These are phyloP conservation scores for Beaufortia kweichowensis DNA, from an alignment of 2,113 vertebrate genomes.

Conservation along the genomic window DNA sequence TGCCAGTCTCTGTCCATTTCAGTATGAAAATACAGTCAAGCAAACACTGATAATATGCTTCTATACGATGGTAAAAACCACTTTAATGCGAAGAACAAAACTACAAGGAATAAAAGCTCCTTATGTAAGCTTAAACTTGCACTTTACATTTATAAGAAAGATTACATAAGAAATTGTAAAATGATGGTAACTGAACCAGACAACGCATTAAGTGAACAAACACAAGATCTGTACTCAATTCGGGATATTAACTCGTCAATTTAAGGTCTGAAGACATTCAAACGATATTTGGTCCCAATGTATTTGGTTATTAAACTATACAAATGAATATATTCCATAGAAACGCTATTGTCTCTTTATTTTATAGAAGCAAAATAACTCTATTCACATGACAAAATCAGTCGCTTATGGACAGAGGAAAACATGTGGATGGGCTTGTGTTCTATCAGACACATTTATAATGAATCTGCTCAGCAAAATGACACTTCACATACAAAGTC, in stretches of 20 bases:
- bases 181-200: not conserved
- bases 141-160: conserved; percentile 18
- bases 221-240: not conserved
- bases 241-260: not conserved
- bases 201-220: not conserved
- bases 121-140: conserved; percentile 38
- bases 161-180: conserved; percentile 20
- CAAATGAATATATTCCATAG: not conserved
- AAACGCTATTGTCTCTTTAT: not conserved
- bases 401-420: not conserved
- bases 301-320: not conserved
- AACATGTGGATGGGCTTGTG: not conserved
- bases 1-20: too few species aligned
- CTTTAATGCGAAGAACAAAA: conserved; percentile 51
- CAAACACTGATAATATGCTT: conserved; percentile 17
- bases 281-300: not conserved
- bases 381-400: not conserved
- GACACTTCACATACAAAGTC: not conserved
- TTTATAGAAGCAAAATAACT: not conserved
- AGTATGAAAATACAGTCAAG: not conserved
- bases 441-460: not conserved
- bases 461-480: not conserved
- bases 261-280: not conserved
- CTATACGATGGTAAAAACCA: conserved; percentile 46
- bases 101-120: conserved; percentile 15